Conservation (phyloP, 2,888 invertebrate species). For the Temnothorax ravouxi region DNA sequence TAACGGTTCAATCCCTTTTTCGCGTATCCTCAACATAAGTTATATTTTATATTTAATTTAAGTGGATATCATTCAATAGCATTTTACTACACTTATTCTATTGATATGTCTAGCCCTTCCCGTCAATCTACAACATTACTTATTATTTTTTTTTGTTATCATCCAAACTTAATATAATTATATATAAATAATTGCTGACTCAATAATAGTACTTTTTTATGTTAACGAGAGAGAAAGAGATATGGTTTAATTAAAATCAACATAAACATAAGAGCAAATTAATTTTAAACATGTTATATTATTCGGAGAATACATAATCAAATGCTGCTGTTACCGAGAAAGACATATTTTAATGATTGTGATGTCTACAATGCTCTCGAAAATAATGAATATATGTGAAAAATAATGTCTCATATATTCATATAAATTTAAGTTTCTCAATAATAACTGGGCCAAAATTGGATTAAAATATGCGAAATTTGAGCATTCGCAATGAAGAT, state of each 20-base stretch:
- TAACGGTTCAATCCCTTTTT: not conserved
- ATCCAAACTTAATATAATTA: not conserved
- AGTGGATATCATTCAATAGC: not conserved
- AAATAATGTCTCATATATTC: not conserved
- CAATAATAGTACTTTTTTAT: not conserved
- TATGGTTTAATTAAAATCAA: not conserved
- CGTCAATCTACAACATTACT: not conserved
- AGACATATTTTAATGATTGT: not conserved
- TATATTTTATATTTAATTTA: not conserved
- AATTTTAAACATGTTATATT: conserved; percentile 2
- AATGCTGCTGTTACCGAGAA: not conserved
- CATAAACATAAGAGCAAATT: not conserved
- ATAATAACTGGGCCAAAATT: not conserved
- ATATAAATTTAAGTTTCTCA: not conserved
- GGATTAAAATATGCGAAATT: not conserved
- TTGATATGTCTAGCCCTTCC: not conserved
- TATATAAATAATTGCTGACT: not conserved
- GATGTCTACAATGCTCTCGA: not conserved
- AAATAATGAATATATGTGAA: too few species aligned
- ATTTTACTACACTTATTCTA: not conserved
- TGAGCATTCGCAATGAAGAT: not conserved
- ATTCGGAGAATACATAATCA: not conserved
- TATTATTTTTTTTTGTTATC: not conserved
- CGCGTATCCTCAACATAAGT: not conserved
- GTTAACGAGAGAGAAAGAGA: not conserved